These are phyloP conservation scores for Philhelius pedissequus DNA, from an alignment of 2,888 invertebrate species.

Conservation along the genomic window DNA sequence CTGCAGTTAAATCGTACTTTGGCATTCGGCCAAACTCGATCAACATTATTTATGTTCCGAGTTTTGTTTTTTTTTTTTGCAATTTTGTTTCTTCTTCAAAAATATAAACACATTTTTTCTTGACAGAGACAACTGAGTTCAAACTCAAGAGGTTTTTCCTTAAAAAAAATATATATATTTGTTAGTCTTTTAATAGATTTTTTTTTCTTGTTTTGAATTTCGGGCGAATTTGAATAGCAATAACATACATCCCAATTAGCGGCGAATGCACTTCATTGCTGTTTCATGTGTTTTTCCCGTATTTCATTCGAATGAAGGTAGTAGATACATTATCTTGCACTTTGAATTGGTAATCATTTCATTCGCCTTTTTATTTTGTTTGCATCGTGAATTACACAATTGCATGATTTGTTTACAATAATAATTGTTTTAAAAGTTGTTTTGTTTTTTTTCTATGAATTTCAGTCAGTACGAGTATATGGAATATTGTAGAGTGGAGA, in stretches of 20 bases:
- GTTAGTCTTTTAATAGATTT: neutral
- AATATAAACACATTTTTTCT: constrained; percentile 23
- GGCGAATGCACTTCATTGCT: constrained; percentile 13
- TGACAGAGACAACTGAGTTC: constrained; percentile 27
- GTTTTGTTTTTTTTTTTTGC: neutral
- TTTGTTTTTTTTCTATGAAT: neutral
- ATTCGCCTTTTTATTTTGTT: constrained; percentile 3
- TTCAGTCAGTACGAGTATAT: neutral
- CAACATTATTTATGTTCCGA: constrained; percentile 20
- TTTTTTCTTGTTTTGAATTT: neutral
- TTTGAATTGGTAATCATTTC: constrained; percentile 22
- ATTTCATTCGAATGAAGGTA: neutral
- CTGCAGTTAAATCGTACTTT: constrained; percentile 15
- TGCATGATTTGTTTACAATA: constrained; percentile 27
- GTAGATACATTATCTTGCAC: neutral
- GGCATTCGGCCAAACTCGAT: constrained; percentile 40
- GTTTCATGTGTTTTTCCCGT: constrained; percentile 4
- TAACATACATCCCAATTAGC: constrained; percentile 50
- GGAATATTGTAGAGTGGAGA: neutral
- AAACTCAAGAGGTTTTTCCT: neutral
- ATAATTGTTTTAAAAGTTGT: constrained; percentile 1
- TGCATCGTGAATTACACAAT: constrained; percentile 31
- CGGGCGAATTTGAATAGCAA: constrained; percentile 11
- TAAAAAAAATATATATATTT: constrained; percentile 6
- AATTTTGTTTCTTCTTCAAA: neutral